Evolutionary conservation across 2,797 vertebrate genomes (phyloP), one percentile per base, ranked within the genome.

Genomic region (Lepus townsendii): DNA sequence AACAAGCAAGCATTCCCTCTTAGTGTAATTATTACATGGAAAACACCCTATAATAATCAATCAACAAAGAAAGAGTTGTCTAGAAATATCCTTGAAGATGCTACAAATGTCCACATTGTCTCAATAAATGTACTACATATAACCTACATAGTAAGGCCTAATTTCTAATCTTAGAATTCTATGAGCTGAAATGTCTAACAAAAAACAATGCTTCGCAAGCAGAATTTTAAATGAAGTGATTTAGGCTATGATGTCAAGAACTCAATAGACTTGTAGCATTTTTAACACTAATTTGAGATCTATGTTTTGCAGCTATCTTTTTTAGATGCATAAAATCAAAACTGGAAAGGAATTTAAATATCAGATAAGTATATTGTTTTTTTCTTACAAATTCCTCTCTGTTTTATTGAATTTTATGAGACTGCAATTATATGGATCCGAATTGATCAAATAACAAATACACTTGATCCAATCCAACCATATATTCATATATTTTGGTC

Each of bases 1-100:
- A 96, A 54, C 30, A 90, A 4, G 30, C 20, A 84, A 73, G 92
- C 85, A 87, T 63, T 86, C n/a, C 52, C 50, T 92, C n/a, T 71
- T 93, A 1, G 1, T 90, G 68, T 88, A 93, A 91, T 94, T 91
- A 93, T 62, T 88, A 62, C 52, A 54, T 93, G 11, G 94, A 96
- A 93, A 89, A 57, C 17, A 65, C 0, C 96, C 27, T 38, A 30
- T 30, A 72, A 94, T 87, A 92, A 92, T 32, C 2, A 94, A 17
- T 63, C 71, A 62, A 79, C 32, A 92, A 88, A 65, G 17, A 32
- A 0, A 6, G 71, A 22, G 66, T n/a, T 91, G 20, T 89, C 87
- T 94, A 77, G 77, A 95, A 96, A 57, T 38, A 84, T n/a, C 68
- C 75, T 76, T 69, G 24, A 57, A 66, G 65, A 54, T 77, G 3